Percentiles rank a stretch among this genome's conserved stretches.
Evolutionary conservation across 2,888 invertebrate species (phyloP).

Genomic region (Microchrysa polita): DNA sequence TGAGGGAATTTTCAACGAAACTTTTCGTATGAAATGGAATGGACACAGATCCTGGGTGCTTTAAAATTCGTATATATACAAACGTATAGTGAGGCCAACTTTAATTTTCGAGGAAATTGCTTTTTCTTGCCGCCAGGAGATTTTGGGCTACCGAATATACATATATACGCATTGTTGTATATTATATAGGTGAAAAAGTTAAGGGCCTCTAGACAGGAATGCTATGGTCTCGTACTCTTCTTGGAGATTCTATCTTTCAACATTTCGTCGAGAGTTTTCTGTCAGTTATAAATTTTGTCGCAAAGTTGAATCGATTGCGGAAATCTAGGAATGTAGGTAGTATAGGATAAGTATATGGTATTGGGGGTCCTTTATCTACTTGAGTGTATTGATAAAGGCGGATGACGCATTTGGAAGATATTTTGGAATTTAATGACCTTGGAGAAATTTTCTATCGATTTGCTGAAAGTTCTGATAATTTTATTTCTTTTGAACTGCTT

Average conservation of each 20-base stretch:
- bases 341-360: neutral
- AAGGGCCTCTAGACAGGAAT: conserved; percentile 1
- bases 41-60: neutral
- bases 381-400: neutral
- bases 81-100: conserved; percentile 19
- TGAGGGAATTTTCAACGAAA: conserved; percentile 12
- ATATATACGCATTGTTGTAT: neutral
- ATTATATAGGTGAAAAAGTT: neutral
- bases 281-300: conserved; percentile 5
- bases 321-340: neutral
- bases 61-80: neutral
- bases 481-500: too few relatives aligned
- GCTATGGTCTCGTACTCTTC: conserved; percentile 15
- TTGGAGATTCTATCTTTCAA: neutral
- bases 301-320: conserved; percentile 4
- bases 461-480: too few relatives aligned
- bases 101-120: conserved; percentile 42
- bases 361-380: neutral
- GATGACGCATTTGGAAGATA: neutral
- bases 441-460: conserved; percentile 26
- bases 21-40: neutral
- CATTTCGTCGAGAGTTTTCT: conserved; percentile 28
- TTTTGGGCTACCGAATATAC: neutral
- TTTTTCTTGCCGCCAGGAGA: conserved; percentile 15
- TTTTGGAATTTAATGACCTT: conserved; percentile 42